Percentiles rank a stretch among this genome's conserved stretches.
phyloP scores from a whole-genome alignment of 2,113 vertebrate species.

The rat (Rattus norvegicus) region DNA sequence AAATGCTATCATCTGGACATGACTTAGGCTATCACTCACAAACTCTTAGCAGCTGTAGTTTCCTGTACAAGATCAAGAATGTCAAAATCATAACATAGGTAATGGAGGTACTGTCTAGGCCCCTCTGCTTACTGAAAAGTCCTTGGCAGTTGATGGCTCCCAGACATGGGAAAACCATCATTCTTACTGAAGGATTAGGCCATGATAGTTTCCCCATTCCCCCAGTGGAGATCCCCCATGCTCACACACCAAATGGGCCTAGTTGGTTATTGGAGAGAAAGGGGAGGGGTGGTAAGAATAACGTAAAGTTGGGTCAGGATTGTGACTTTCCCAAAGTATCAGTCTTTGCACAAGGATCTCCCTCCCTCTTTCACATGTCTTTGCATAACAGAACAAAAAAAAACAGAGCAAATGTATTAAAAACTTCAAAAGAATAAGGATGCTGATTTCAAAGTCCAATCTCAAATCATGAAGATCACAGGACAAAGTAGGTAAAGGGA shows the following conservation, averaged over 20 bases:
- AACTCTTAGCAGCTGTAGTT: neutral
- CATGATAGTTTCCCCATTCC: neutral
- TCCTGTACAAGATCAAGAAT: neutral
- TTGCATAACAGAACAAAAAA: neutral
- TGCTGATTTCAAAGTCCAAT: neutral
- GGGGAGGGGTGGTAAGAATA: too few relatives aligned
- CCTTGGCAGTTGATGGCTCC: neutral
- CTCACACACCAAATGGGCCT: too few relatives aligned
- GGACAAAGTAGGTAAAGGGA: neutral
- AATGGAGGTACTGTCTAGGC: neutral
- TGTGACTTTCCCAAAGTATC: neutral
- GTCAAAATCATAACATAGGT: neutral
- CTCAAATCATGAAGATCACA: neutral
- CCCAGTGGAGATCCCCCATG: neutral
- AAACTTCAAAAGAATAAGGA: neutral
- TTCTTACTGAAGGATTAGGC: too few relatives aligned
- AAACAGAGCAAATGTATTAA: neutral
- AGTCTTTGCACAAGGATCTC: neutral
- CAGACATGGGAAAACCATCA: neutral
- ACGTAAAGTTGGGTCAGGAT: neutral
- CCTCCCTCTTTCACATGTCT: neutral
- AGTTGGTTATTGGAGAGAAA: neutral
- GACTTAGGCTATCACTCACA: neutral
- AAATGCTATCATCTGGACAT: neutral
- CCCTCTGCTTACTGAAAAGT: neutral